Evolutionary conservation across 2,113 vertebrate species (phyloP).

Genomic region (Acanthisitta chloris): DNA sequence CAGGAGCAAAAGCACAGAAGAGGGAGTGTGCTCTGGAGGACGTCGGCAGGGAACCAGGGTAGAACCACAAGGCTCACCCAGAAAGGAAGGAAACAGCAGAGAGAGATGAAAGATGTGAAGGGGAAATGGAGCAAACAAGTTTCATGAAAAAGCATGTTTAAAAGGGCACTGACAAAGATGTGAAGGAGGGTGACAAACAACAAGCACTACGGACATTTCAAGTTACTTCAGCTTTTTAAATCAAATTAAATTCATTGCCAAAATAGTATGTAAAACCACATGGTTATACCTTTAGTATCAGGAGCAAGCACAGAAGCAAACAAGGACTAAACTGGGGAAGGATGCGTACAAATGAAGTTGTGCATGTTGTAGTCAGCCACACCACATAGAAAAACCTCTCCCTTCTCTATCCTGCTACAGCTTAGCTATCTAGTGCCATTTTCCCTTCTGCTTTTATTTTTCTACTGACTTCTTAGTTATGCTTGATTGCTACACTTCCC

Average conservation of each 20-base stretch:
- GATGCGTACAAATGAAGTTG: background rate
- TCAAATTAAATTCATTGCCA: conserved; percentile 2
- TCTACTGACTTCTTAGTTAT: background rate
- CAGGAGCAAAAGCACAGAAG: background rate
- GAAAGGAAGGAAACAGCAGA: background rate
- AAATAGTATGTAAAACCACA: conserved; percentile 1
- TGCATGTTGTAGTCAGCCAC: background rate
- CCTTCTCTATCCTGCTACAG: background rate
- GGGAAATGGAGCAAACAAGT: background rate
- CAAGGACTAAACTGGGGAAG: background rate
- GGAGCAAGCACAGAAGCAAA: background rate
- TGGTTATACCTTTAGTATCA: background rate
- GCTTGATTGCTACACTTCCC: background rate
- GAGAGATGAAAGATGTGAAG: background rate
- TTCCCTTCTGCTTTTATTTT: background rate
- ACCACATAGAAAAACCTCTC: background rate
- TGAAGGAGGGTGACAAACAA: background rate
- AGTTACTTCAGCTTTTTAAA: background rate
- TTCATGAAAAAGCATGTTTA: background rate
- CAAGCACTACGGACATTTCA: background rate
- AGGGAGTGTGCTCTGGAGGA: rapidly evolving
- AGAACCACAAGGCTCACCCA: background rate
- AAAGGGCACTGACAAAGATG: background rate
- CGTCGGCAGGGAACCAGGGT: rapidly evolving
- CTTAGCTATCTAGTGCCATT: background rate